Percentiles rank a stretch among this genome's conserved stretches.
phyloP scores from a whole-genome alignment of 35 echinoderm and acorn worm genomes.

The Eucidaris tribuloides region DNA sequence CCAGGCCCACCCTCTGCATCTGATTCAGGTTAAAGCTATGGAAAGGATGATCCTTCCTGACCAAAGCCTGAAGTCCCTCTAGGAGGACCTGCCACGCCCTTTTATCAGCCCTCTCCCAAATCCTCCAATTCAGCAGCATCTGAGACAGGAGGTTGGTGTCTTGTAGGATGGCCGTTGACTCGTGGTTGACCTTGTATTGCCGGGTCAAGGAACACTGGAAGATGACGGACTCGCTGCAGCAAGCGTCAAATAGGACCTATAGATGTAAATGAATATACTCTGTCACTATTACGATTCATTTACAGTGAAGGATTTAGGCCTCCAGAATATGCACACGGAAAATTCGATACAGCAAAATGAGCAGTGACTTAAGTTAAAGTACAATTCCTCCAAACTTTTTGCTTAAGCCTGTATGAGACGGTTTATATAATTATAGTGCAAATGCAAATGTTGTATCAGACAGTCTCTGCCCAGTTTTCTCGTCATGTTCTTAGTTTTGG shows the following conservation, averaged over 20 bases:
- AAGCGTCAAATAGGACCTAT: constrained; percentile 89
- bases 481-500: too few relatives aligned
- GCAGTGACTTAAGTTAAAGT: too few relatives aligned
- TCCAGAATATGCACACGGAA: too few relatives aligned
- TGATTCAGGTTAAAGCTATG: constrained; percentile 73
- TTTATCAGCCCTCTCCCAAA: constrained; percentile 71
- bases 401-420: too few relatives aligned
- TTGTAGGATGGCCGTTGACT: constrained; percentile 72
- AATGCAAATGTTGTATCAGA: too few relatives aligned
- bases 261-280: constrained; percentile 20
- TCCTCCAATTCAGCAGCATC: constrained; percentile 78
- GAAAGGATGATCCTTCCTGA: constrained; percentile 60
- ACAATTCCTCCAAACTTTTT: too few relatives aligned
- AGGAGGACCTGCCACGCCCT: constrained; percentile 64
- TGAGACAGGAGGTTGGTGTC: constrained; percentile 64
- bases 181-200: constrained; percentile 65
- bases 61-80: constrained; percentile 53
- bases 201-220: constrained; percentile 59
- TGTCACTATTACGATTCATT: too few relatives aligned
- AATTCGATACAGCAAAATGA: too few relatives aligned
- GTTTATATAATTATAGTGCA: too few relatives aligned
- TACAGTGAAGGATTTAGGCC: too few relatives aligned
- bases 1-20: constrained; percentile 64
- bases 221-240: constrained; percentile 68
- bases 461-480: too few relatives aligned